Conservation (phyloP, 2,113 vertebrate genomes). For the Poeciliopsis retropinna region DNA sequence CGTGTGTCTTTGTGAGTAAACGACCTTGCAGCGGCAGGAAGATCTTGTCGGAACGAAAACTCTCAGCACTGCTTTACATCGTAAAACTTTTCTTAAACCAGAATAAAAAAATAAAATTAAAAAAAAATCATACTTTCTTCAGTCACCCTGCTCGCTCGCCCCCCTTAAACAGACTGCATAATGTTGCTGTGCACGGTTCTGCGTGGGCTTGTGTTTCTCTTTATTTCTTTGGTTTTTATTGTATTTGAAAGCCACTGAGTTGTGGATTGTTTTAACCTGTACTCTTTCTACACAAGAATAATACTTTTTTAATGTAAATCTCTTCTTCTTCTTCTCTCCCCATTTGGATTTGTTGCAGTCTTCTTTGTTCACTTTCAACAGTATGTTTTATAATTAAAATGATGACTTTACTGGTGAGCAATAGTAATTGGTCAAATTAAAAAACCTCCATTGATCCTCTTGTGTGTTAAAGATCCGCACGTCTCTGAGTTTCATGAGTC, state of each 20-base stretch:
- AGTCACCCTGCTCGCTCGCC: constrained; percentile 1
- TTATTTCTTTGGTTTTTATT: constrained; percentile 17
- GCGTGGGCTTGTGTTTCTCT: constrained; percentile 52
- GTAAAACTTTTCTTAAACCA: constrained; percentile 38
- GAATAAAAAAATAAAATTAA: background rate
- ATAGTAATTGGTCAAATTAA: constrained; percentile 77
- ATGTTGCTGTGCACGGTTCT: constrained; percentile 33
- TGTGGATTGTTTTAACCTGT: constrained; percentile 47
- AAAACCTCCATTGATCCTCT: constrained; percentile 64
- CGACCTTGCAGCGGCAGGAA: constrained; percentile 26
- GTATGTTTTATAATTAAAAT: constrained; percentile 79
- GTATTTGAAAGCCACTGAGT: constrained; percentile 25
- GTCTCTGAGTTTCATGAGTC: background rate
- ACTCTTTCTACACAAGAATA: constrained; percentile 62
- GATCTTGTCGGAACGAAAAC: constrained; percentile 33
- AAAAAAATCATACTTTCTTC: constrained; percentile 30
- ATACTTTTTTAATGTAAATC: constrained; percentile 74
- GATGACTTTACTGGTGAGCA: constrained; percentile 74
- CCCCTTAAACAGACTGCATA: constrained; percentile 15
- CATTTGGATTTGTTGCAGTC: constrained; percentile 68
- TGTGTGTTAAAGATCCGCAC: constrained; percentile 6
- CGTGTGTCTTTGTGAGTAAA: constrained; percentile 63
- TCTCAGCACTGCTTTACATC: constrained; percentile 53
- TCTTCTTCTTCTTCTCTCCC: constrained; percentile 13
- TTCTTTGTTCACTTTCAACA: constrained; percentile 75